Conservation (phyloP, 2,888 invertebrate species). For the Tanytarsus gracilentus region DNA sequence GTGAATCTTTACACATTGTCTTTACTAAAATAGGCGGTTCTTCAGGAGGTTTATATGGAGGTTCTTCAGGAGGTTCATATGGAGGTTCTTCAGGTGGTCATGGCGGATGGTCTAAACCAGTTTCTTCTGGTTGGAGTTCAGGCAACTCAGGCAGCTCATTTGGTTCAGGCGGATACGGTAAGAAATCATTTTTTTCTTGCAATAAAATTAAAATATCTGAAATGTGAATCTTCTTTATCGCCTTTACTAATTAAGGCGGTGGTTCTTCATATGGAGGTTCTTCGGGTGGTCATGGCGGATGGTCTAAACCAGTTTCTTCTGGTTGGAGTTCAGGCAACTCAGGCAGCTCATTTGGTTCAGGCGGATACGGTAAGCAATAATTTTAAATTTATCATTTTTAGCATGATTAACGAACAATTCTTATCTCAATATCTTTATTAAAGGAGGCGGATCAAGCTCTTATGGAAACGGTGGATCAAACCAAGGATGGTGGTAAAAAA, state of each 20-base stretch:
- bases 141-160: not conserved
- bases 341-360: not conserved
- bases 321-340: not conserved
- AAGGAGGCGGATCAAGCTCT: not conserved
- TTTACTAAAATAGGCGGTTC: not conserved
- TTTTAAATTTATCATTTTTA: too few species aligned
- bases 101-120: conserved; percentile 14
- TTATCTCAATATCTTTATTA: not conserved
- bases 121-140: conserved; percentile 1
- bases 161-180: not conserved
- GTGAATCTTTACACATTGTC: too few species aligned
- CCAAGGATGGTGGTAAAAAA: not conserved
- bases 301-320: not conserved
- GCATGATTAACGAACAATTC: too few species aligned
- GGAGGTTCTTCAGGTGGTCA: not conserved
- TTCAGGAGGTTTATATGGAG: not conserved
- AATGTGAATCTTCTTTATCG: too few species aligned
- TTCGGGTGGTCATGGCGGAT: not conserved
- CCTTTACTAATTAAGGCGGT: not conserved
- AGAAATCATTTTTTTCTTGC: too few species aligned
- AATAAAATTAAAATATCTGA: too few species aligned
- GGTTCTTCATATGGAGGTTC: not conserved
- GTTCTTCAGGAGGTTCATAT: not conserved
- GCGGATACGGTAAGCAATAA: not conserved
- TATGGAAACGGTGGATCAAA: not conserved